Base-by-base conservation (phyloP, 2,797 vertebrate species). In the Ptychobarbus kaznakovi region DNA sequence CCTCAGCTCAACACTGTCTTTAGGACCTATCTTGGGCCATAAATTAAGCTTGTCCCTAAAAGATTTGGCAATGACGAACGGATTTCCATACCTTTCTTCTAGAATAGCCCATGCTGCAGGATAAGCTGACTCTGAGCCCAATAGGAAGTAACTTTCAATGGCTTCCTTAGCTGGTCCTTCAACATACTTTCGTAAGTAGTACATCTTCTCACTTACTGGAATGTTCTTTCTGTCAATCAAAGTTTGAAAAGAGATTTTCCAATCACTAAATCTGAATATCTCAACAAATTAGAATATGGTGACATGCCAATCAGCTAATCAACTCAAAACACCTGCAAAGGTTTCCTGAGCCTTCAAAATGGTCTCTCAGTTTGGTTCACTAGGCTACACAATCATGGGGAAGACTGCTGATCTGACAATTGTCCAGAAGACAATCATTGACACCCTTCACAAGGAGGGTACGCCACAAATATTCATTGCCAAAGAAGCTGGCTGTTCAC, bases 81-180 rank as follows among this genome's bases (percentile, higher is more conserved):
- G 61, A 13, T 46, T 73, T 46, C 70, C 70, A 25, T 25, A 73
- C n/a, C 70, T 73, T 25, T 73, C 70, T 73, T 73, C 20, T 25
- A 25, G 42, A 12, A 46, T 3, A 4, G 12, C 0, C 70, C 12
- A 73, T 44, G 42, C 72, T 32, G 44, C 51, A 53, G 20, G 51
- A 53, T 53, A 53, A 20, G 51, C 12, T 6, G 5, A 13, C 38
- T 46, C n/a, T 8, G 42, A 16, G 42, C 42, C 69, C 10, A 73
- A 11, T 40, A 13, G 40, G 70, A 73, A 73, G n/a, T 46, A 73
- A 46, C 70, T 46, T 73, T 16, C 70, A 4, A 46, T 16, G 70
- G 70, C 70, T 7, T 73, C 46, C 13, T 46, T 73, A n/a, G 40
- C 40, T 46, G 42, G 38, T 42, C 40, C 69, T 42, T 38, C 70